These are phyloP conservation scores for Paramormyrops hopkinsi DNA, from an alignment of 2,797 vertebrate genomes.

Conservation along the genomic window DNA sequence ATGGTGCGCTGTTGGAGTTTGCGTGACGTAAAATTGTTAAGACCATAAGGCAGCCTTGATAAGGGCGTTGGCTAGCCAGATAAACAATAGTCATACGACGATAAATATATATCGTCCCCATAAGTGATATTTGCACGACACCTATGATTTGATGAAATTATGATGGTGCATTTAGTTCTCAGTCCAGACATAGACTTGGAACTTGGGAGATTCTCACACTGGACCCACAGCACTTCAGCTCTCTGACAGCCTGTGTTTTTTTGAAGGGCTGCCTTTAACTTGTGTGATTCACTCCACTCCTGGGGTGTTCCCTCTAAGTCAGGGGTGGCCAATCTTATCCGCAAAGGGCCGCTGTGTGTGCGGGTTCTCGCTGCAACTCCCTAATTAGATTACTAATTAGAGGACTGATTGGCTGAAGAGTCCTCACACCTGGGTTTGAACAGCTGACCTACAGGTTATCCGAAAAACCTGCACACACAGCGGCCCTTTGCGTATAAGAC, in stretches of 20 bases:
- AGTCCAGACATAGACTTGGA: not conserved
- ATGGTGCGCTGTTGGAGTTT: not conserved
- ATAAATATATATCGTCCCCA: constrained; percentile 19
- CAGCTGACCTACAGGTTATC: no score
- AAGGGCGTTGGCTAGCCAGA: not conserved
- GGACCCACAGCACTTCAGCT: not conserved
- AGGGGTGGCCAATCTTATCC: no score
- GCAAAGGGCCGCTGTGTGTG: no score
- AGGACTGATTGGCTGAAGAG: no score
- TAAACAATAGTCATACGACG: constrained; percentile 18
- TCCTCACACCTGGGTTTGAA: no score
- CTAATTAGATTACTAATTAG: no score
- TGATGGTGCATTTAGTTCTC: not conserved
- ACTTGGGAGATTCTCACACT: not conserved
- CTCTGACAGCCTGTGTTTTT: not conserved
- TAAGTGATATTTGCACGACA: constrained; percentile 19
- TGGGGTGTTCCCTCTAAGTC: not conserved
- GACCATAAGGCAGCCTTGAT: not conserved
- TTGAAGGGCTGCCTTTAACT: not conserved
- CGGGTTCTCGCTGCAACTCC: no score
- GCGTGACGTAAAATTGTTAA: not conserved
- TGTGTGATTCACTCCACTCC: not conserved
- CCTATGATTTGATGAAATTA: constrained; percentile 19
- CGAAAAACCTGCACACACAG: no score
- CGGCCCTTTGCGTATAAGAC: no score